Evolutionary conservation across 2,888 invertebrate species (phyloP), one percentile per base, ranked within the genome.

Genomic region (Eugnorisma glareosa): DNA sequence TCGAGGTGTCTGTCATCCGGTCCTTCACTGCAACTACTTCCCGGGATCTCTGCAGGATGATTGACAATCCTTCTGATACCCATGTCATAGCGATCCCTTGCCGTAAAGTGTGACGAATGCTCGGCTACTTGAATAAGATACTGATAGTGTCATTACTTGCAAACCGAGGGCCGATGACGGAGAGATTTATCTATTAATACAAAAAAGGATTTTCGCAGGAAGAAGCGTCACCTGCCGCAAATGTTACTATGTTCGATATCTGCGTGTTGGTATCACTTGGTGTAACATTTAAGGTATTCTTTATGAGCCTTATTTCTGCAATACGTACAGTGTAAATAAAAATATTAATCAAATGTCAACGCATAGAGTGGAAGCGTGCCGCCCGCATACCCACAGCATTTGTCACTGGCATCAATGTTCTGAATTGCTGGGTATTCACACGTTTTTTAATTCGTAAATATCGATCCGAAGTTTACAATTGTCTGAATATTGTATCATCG

Each of bases 341-440:
- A 71, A 35, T 70, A 80, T 80, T 80, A 79, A 85, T 82, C 59
- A 67, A 81, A 77, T 86, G 81, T 83, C 77, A 83, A 82, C 83
- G 81, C 43, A 24, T 83, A 75, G 73, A 68, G 76, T 35, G 24
- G 86, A 80, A 93, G 90, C 92, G 93, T 93, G 94, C 89, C 92
- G 73, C 94, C 94, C 94, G 94, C 93, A 94, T 94, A 79, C 89
- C 89, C 91, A 86, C 88, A 88, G 68, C 85, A 85, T 48, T 82
- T 83, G 75, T 75, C 81, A 75, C 74, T 68, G 63, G 63, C 77
- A 77, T 77, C 77, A 66, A 72, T 75, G 79, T 73, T 69, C 51
- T 40, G 67, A 31, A n/a, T n/a, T n/a, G n/a, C 43, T 43, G 74
- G 63, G 13, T 64, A 86, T 91, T 92, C 93, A 91, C 92, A 91